phyloP scores from a whole-genome alignment of 2,113 vertebrate species.

The Clarias magur region DNA sequence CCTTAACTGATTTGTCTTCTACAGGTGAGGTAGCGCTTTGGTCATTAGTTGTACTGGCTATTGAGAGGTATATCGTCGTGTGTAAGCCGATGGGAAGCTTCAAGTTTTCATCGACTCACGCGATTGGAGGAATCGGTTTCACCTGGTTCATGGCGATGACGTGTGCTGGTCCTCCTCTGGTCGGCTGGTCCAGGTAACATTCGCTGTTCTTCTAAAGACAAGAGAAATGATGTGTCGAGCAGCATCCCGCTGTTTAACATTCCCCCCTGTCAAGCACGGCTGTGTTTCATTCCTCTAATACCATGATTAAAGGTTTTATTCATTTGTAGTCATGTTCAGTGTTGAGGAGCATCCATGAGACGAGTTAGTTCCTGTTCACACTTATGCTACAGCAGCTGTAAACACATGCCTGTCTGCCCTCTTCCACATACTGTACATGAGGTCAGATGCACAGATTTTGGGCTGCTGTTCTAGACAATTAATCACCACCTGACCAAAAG shows the following conservation, averaged over 20 bases:
- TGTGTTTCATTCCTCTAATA: background rate
- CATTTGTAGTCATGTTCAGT: background rate
- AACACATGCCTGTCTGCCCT: background rate
- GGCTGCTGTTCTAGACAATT: background rate
- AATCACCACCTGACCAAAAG: background rate
- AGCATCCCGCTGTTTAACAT: background rate
- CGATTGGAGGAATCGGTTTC: slow-evolving; percentile 67
- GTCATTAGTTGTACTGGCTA: slow-evolving; percentile 72
- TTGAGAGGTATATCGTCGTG: slow-evolving; percentile 72
- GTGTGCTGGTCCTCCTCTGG: slow-evolving; percentile 67
- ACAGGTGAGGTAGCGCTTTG: slow-evolving; percentile 69
- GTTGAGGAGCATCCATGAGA: background rate
- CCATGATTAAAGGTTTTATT: background rate
- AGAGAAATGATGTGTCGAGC: background rate
- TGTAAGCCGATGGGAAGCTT: slow-evolving; percentile 77
- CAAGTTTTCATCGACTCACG: slow-evolving; percentile 62
- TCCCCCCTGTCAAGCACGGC: background rate
- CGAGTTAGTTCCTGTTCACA: too few species aligned
- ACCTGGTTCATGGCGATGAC: slow-evolving; percentile 71
- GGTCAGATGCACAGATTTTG: background rate
- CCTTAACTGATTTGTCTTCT: background rate
- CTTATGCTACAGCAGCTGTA: too few species aligned
- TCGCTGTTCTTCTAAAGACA: accelerated
- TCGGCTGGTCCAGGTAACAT: slow-evolving; percentile 73
- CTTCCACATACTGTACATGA: background rate